Base-by-base conservation (phyloP, 2,113 vertebrate species). In the Hippocampus abdominalis region DNA sequence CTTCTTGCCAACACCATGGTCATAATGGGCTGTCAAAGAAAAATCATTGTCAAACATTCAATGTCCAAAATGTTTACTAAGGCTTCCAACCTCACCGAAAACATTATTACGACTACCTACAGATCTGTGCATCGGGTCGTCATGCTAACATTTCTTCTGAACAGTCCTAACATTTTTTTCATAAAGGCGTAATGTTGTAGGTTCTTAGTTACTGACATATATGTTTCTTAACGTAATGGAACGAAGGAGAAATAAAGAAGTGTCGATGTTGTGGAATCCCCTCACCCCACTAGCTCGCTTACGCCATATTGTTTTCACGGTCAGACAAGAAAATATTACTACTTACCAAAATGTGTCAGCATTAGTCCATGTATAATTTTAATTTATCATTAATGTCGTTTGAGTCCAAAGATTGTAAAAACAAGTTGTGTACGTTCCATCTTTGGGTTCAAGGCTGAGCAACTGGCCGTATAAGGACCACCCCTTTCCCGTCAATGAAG, bases 401-500 rank as follows among this genome's bases (percentile, higher is more conserved):
- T 3, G 15, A 7, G 16, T 1, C 20, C 15, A 20, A 23, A 66
- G 9, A 1, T 9, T 5, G 20, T 21, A 1, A 1, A 44, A 42
- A 39, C 2, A 36, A 29, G 13, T 13, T n/a, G 0, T 20, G n/a
- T 9, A 21, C 13, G 16, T 12, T 8, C 6, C 2, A 18, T 21
- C 3, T 6, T n/a, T 18, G n/a, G 10, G 21, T 3, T 59, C 32
- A 25, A 3, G 36, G 60, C 49, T 3, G 20, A 44, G 10, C 10
- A 16, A 39, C 0, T 12, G 42, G 0, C 25, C 36, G 2, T 0
- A 0, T 8, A 6, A 51, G 53, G 8, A 32, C 81, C 86, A 1
- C 81, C 84, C 81, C 76, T 73, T 89, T 89, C 86, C 86, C 84
- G 86, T 86, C 61, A 86, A 7, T 0, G 16, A 56, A 25, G 10